A percentile compares a stretch with the other conserved stretches of the same genome.
Conservation (phyloP, 2,888 invertebrate species). For the Campaea margaritaria region DNA sequence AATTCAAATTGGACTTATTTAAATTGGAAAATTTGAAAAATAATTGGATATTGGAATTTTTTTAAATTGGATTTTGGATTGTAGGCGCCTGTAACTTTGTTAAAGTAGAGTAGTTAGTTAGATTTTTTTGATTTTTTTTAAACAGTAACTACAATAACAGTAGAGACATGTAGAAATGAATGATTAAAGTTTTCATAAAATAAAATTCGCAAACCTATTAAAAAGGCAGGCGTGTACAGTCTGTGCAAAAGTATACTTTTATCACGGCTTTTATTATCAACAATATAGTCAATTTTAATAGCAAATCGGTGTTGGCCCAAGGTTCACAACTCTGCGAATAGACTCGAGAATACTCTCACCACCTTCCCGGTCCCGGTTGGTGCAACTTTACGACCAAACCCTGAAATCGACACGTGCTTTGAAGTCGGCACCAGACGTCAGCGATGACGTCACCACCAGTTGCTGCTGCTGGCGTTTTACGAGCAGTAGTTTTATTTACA, state of each 20-base stretch:
- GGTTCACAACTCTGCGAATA: slow-evolving; percentile 10
- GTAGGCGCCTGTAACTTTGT: too few species aligned
- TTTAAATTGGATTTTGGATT: too few species aligned
- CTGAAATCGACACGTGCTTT: slow-evolving; percentile 32
- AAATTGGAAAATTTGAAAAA: too few species aligned
- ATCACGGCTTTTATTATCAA: not conserved
- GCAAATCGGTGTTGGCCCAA: slow-evolving; percentile 15
- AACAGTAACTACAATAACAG: too few species aligned
- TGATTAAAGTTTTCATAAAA: too few species aligned
- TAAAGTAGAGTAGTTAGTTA: too few species aligned
- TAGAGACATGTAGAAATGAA: too few species aligned
- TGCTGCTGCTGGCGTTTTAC: slow-evolving; percentile 27
- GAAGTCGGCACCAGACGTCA: slow-evolving; percentile 33
- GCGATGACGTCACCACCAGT: slow-evolving; percentile 34
- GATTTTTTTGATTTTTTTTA: too few species aligned
- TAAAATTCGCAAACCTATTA: not conserved
- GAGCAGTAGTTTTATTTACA: slow-evolving; percentile 39
- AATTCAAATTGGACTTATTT: too few species aligned
- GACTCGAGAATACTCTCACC: slow-evolving; percentile 8
- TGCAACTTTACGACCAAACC: slow-evolving; percentile 21
- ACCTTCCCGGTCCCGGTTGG: slow-evolving; percentile 14
- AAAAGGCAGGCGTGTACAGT: not conserved
- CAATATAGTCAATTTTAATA: slow-evolving; percentile 11
- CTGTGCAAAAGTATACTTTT: not conserved
- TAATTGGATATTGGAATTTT: too few species aligned